Evolutionary conservation across 2,888 invertebrate genomes (phyloP).

Genomic region (Heliconius hortense): DNA sequence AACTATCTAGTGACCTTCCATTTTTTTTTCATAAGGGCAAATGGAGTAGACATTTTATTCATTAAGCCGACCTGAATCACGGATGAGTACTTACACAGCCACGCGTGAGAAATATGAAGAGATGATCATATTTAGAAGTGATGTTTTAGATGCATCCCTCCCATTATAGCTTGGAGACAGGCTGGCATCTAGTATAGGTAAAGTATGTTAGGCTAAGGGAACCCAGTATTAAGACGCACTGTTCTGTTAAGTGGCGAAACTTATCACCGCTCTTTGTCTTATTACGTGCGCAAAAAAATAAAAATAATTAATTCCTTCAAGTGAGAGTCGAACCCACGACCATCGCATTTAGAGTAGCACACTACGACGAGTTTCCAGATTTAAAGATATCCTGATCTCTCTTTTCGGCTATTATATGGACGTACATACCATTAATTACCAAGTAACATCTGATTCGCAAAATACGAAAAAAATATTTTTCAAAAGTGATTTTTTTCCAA

Average conservation of each 20-base stretch:
- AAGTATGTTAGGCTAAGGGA: too few relatives aligned
- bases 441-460: too few relatives aligned
- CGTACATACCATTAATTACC: background rate
- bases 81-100: background rate
- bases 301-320: background rate
- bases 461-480: too few relatives aligned
- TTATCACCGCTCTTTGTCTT: background rate
- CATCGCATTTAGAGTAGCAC: background rate
- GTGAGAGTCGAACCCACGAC: background rate
- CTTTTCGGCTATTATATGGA: too few relatives aligned
- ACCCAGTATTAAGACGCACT: too few relatives aligned
- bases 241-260: background rate
- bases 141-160: background rate
- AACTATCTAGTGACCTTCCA: background rate
- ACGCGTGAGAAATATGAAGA: background rate
- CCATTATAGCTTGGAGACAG: too few relatives aligned
- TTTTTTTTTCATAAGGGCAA: slow-evolving; percentile 7
- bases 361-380: background rate
- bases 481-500: background rate
- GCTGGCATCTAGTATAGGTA: background rate
- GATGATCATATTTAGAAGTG: slow-evolving; percentile 7
- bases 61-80: slow-evolving; percentile 22
- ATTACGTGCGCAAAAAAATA: background rate
- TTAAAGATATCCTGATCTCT: too few relatives aligned
- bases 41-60: slow-evolving; percentile 3